Evolutionary conservation across 2,113 vertebrate genomes (phyloP), one percentile per base, ranked within the genome.

Genomic region (Ictidomys tridecemlineatus): DNA sequence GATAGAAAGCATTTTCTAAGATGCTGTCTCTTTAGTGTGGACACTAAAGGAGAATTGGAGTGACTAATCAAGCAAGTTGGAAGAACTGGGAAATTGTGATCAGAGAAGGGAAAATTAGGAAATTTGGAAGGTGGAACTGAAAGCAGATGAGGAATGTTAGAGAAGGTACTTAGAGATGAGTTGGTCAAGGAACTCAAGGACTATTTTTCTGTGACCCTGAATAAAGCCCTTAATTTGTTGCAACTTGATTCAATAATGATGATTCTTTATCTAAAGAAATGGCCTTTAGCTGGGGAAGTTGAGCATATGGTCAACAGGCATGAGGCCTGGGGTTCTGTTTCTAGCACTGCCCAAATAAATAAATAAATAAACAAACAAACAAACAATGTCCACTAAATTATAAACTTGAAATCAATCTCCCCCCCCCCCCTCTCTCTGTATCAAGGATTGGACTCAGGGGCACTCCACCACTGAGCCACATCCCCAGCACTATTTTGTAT

Each of bases 151-250:
- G 45, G 48, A 84, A 69, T 5, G 69, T 74, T 67, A 63, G 86
- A 96, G 10, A 61, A 88, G 28, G 39, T 63, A 88, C 58, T 73
- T 58, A 14, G 51, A 95, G 53, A 86, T 86, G 22, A 95, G 48
- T 16, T 74, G 12, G 5, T 87, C 3, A 74, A n/a, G n/a, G 58
- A 73, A 79, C 26, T 77, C 42, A 10, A 32, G 92, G 48, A 13
- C 32, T 80, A 8, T 39, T 13, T 65, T 13, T 93, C 61, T 74
- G 20, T 85, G 67, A 89, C 53, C 18, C 45, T 39, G 42, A 79
- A 30, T 32, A 61, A 96, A 89, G 58, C 48, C 61, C 6, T 91
- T 89, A 9, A 56, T 92, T 77, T 97, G 65, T 63, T 92, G 85
- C n/a, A 72, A 34, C 6, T 77, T 20, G 24, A 51, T 86, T 96